Percentiles rank a stretch among this genome's conserved stretches.
phyloP scores from a whole-genome alignment of 1,140 invertebrate genomes.

The Lordiphosa stackelbergi region DNA sequence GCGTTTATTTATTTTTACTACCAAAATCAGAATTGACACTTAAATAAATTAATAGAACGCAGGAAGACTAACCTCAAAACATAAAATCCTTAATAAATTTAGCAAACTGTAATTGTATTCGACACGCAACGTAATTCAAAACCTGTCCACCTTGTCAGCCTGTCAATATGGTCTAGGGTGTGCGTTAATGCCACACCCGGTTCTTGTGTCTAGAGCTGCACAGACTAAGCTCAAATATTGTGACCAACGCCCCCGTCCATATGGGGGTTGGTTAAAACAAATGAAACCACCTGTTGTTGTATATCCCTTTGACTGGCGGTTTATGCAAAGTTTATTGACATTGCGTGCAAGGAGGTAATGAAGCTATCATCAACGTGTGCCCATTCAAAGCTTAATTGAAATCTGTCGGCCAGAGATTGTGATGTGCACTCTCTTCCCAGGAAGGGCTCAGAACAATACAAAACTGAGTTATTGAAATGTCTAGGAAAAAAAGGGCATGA shows the following conservation, averaged over 20 bases:
- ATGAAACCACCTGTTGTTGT: slow-evolving; percentile 1
- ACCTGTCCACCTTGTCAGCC: slow-evolving; percentile 21
- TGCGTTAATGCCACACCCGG: slow-evolving; percentile 1
- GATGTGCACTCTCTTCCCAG: background rate
- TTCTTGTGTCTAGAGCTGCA: too few species aligned
- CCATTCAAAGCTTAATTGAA: slow-evolving; percentile 8
- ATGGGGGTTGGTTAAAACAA: background rate
- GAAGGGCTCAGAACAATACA: slow-evolving; percentile 24
- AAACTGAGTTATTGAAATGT: slow-evolving; percentile 22
- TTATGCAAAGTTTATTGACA: background rate
- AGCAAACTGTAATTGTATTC: slow-evolving; percentile 34
- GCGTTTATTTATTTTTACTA: too few species aligned
- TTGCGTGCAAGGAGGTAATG: background rate
- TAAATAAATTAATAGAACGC: slow-evolving; percentile 25
- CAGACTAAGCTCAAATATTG: background rate
- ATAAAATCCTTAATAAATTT: slow-evolving; percentile 37
- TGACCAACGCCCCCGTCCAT: background rate
- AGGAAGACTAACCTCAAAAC: slow-evolving; percentile 32
- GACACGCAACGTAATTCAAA: slow-evolving; percentile 30
- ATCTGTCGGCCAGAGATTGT: slow-evolving; percentile 1
- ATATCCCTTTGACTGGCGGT: background rate
- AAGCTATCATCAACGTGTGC: slow-evolving; percentile 1
- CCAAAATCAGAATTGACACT: slow-evolving; percentile 3
- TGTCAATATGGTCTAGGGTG: slow-evolving; percentile 12
- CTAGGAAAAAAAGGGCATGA: slow-evolving; percentile 33